Evolutionary conservation across 2,113 vertebrate genomes (phyloP), one percentile per base, ranked within the genome.

Genomic region (Bufo gargarizans): DNA sequence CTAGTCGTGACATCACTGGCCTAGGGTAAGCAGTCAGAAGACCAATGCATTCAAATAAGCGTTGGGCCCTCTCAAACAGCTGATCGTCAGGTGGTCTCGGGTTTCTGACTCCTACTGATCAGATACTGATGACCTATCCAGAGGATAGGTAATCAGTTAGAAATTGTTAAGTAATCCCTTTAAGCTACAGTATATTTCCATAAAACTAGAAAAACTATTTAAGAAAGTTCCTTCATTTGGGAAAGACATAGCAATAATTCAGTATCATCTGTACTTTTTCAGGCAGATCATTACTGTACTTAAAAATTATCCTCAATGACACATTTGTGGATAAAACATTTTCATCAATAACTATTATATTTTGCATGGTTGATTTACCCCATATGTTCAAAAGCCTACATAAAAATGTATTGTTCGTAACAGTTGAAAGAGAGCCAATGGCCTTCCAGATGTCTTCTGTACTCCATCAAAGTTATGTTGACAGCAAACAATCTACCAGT

Each of bases 381-480:
- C 63, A 80, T 80, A 87, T 67, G 86, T 80, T 71, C 86, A 61
- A 71, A 16, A 69, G n/a, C 16, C 77, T 80, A 80, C 61, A 69
- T 14, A 33, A 49, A 80, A 71, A 87, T 81, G 2, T 71, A 87
- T 80, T 61, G 59, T 69, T 87, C 22, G 71, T 45, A 87, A 71
- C 63, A 80, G 86, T 80, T 87, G 61, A 71, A 87, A 80, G 63
- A 87, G 50, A 71, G 63, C 86, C 63, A 87, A 80, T 10, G 4
- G 77, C 49, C 77, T 71, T 81, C 63, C 49, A 80, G 77, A 63
- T 87, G 63, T 87, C 22, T 67, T 71, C 22, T 55, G 56, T 80
- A 80, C 50, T 69, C 63, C 58, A 80, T 87, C 77, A 87, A 87
- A 87, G 49, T 78, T 50, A 20, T 87, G 61, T 49, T 87, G 86